Evolutionary conservation across 2,113 vertebrate species (phyloP), one percentile per base, ranked within the genome.

Genomic region (Solenodon paradoxus): DNA sequence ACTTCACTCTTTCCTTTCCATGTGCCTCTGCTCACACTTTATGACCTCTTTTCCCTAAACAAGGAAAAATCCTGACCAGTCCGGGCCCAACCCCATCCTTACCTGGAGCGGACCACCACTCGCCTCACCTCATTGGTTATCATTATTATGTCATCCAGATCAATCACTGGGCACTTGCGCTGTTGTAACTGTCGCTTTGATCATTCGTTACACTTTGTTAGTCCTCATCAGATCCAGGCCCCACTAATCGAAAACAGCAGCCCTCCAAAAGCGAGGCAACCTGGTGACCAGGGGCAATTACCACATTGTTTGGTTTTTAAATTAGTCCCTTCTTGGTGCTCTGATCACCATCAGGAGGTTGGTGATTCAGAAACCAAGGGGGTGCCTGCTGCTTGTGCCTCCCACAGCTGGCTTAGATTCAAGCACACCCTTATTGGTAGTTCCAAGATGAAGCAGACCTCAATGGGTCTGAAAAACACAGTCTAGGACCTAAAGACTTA

Each of bases 201-300:
- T 98, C 98, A 98, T 99, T 99, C 97, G 98, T 98, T 98, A 97
- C 98, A 98, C 98, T 99, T 99, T 98, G 98, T 98, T 98, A 99
- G 97, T 97, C 97, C 98, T 98, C 98, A 99, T 98, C 98, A 97
- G 98, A 98, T 96, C 98, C 98, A 98, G 98, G 95, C 97, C 96
- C 95, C 45, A 53, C 89, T 99, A 99, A 99, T 99, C 95, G 97
- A 96, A 98, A 99, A 98, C 98, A 99, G 98, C 95, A 87, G 97
- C 63, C 32, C 83, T 98, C 95, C 75, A 92, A 98, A 97, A 96
- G 93, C 97, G 93, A 97, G 90, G 92, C 96, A 98, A 95, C 92
- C 92, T 88, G 95, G 98, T 97, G 97, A 98, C 96, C 96, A 90
- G 95, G 80, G 96, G 90, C 64, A 95, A 90, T 98, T 85, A 97